Base-by-base conservation (phyloP, 2,113 vertebrate species). In the Eulemur macaco region DNA sequence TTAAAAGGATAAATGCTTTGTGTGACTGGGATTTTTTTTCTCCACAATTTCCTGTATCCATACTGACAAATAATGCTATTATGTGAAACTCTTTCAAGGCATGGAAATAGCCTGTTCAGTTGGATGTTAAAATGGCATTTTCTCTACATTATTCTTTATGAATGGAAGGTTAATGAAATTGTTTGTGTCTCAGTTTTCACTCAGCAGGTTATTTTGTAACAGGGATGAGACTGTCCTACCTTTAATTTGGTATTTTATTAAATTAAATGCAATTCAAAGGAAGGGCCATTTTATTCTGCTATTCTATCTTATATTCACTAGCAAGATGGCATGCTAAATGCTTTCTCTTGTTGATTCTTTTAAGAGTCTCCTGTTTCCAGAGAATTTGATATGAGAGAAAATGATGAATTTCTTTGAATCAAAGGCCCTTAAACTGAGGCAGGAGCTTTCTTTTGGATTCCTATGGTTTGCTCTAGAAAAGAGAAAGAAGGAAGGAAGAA, bases 191-290 rank as follows among this genome's bases (percentile, higher is more conserved):
- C 95, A 97, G 96, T 98, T 98, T 97, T 98, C 96, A 68, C 39
- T 96, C n/a, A 92, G 92, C 97, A 97, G 69, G 95, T 97, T 97
- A 76, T 97, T 97, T 91, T 90, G 88, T 91, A 95, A 82, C 94
- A 93, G 68, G 91, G 91, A 97, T 89, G 93, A 95, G 97, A 97
- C 96, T 93, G 66, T 80, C 66, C n/a, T 89, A 31, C 56, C 95
- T 98, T 89, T 97, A 97, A 93, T 97, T 97, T 97, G 78, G 20
- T 81, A 78, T 76, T 93, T 97, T 98, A 98, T 98, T 96, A 96
- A 71, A 5, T 98, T 98, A 98, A 97, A 97, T 89, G 68, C 63
- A 96, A 96, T 97, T 97, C 91, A 97, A 96, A 47, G 95, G 96
- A 97, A 98, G 95, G 93, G 74, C 91, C 91, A 94, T 92, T 98